Percentiles rank a stretch among this genome's conserved stretches.
Evolutionary conservation across 2,113 vertebrate genomes (phyloP).

Genomic region (Scatophagus argus): DNA sequence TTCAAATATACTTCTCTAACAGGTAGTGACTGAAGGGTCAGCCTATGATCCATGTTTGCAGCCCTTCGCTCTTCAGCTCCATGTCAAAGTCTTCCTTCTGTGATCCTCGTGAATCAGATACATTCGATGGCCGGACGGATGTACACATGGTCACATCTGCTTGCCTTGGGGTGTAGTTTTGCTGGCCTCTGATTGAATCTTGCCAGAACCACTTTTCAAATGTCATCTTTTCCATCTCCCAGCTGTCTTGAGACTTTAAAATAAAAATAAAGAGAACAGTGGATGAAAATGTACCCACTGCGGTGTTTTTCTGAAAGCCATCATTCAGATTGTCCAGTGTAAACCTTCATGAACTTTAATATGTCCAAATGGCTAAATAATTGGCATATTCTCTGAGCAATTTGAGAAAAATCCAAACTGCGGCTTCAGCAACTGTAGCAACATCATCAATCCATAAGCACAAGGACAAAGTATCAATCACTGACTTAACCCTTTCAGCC

Average conservation of each 20-base stretch:
- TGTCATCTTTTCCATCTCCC: neutral
- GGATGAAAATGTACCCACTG: neutral
- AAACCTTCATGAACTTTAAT: neutral
- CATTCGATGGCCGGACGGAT: neutral
- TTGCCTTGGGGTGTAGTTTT: no score
- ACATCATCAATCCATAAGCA: neutral
- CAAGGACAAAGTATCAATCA: no score
- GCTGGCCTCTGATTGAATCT: neutral
- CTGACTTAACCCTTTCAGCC: neutral
- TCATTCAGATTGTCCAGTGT: neutral
- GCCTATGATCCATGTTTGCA: neutral
- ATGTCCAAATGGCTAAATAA: neutral
- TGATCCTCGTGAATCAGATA: neutral
- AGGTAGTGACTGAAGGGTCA: neutral
- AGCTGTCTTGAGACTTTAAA: neutral
- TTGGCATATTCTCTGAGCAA: neutral
- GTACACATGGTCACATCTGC: neutral
- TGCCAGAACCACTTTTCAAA: neutral
- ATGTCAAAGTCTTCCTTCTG: neutral
- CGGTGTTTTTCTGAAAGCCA: neutral
- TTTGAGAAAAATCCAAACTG: neutral
- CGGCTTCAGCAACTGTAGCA: no score
- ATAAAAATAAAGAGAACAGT: no score
- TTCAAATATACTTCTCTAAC: neutral
- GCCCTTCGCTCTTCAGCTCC: neutral